These are phyloP conservation scores for Platypus cylindrus DNA, from an alignment of 2,888 invertebrate genomes.

Conservation along the genomic window DNA sequence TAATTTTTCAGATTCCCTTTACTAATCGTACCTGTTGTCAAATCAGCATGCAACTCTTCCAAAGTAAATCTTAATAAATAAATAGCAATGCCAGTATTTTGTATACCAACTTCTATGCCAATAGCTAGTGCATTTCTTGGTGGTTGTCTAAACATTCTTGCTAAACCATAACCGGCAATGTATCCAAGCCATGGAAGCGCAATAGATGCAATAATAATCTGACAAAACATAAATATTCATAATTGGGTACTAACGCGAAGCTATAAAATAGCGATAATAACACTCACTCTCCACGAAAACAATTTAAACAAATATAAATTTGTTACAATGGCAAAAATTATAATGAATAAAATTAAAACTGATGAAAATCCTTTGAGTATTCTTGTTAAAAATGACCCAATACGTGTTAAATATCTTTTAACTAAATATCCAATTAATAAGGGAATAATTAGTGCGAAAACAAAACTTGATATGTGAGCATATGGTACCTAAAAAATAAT, in stretches of 20 bases:
- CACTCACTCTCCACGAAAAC: constrained; percentile 75
- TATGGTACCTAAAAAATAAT: constrained; percentile 72
- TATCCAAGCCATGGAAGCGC: constrained; percentile 77
- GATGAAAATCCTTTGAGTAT: constrained; percentile 77
- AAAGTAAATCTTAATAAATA: constrained; percentile 73
- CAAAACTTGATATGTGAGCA: constrained; percentile 57
- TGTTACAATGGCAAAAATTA: constrained; percentile 77
- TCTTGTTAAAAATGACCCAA: constrained; percentile 58
- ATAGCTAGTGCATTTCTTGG: constrained; percentile 68
- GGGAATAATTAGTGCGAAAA: constrained; percentile 66
- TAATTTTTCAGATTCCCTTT: too few relatives aligned
- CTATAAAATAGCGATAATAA: too few relatives aligned
- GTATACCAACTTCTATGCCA: constrained; percentile 84
- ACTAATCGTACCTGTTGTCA: constrained; percentile 69
- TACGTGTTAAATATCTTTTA: constrained; percentile 46
- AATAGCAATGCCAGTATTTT: constrained; percentile 87
- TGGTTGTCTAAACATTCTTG: constrained; percentile 48
- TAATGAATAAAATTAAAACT: constrained; percentile 66
- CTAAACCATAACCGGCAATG: constrained; percentile 49
- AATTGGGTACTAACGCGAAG: too few relatives aligned
- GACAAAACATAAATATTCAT: too few relatives aligned
- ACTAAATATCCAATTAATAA: constrained; percentile 48
- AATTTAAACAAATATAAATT: constrained; percentile 80
- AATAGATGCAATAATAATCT: constrained; percentile 71
- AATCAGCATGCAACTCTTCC: constrained; percentile 73